Percentiles rank a stretch among this genome's conserved stretches.
Evolutionary conservation across 2,888 invertebrate genomes (phyloP).

Genomic region (Noctua fimbriata): DNA sequence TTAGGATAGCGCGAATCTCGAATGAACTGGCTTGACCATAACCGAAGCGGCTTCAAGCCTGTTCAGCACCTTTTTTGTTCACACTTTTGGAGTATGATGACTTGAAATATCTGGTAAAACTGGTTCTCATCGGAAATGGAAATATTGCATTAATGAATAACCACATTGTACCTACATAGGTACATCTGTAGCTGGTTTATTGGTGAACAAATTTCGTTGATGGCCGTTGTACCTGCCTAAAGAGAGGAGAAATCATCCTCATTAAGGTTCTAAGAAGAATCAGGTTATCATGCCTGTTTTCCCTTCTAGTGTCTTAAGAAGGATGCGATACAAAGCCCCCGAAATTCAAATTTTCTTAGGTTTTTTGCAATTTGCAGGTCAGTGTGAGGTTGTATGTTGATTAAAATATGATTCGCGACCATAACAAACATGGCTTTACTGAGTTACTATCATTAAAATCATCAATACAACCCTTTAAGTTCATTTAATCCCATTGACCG

Average conservation of each 20-base stretch:
- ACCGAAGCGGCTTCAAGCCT: conserved; percentile 4
- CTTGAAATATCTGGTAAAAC: conserved; percentile 24
- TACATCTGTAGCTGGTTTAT: neutral
- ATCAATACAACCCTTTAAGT: too few relatives aligned
- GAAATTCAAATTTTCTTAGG: too few relatives aligned
- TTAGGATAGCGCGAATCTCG: neutral
- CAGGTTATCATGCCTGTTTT: too few relatives aligned
- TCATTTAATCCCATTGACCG: too few relatives aligned
- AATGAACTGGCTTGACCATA: conserved; percentile 6
- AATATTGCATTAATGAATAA: conserved; percentile 1
- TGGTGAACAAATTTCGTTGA: neutral
- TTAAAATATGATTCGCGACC: too few relatives aligned
- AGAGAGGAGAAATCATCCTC: neutral
- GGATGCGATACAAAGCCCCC: too few relatives aligned
- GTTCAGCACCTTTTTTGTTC: conserved; percentile 25
- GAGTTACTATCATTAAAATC: too few relatives aligned
- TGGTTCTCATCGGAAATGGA: conserved; percentile 25
- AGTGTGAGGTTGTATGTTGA: too few relatives aligned
- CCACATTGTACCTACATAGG: neutral
- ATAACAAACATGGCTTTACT: too few relatives aligned
- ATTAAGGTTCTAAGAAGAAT: neutral
- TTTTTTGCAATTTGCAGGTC: too few relatives aligned
- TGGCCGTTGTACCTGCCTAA: neutral
- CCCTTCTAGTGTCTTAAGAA: too few relatives aligned
- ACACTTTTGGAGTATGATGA: conserved; percentile 27